A percentile compares a stretch with the other conserved stretches of the same genome.
phyloP scores from a whole-genome alignment of 2,113 vertebrate genomes.

The Antechinus flavipes region DNA sequence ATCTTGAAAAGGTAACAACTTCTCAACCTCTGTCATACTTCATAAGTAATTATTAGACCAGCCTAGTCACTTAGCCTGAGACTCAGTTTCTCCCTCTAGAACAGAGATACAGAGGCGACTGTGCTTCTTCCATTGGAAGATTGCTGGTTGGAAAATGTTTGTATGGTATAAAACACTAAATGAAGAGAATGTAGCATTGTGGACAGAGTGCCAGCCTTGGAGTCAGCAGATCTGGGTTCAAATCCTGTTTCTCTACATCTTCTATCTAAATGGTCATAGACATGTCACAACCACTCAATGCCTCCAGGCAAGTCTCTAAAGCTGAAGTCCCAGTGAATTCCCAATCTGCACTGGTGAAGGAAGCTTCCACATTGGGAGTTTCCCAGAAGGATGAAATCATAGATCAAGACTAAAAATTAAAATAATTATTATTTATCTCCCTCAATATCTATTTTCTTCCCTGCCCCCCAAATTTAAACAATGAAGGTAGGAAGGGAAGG shows the following conservation, averaged over 20 bases:
- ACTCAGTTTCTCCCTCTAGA: not conserved
- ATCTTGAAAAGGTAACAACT: too few relatives aligned
- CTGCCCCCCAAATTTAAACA: not conserved
- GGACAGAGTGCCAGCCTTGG: not conserved
- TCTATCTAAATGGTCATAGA: not conserved
- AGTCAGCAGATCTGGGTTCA: not conserved
- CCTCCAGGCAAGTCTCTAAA: too few relatives aligned
- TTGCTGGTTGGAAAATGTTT: not conserved
- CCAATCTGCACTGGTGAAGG: not conserved
- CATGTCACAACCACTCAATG: not conserved
- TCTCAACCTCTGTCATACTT: not conserved
- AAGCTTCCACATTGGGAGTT: not conserved
- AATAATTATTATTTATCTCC: not conserved
- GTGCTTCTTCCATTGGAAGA: not conserved
- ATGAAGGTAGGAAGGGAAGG: not conserved
- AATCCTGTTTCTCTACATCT: too few relatives aligned
- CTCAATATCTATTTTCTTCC: not conserved
- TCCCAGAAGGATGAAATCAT: not conserved
- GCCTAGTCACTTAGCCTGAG: not conserved
- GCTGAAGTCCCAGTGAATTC: too few relatives aligned
- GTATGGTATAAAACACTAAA: too few relatives aligned
- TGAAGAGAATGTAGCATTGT: too few relatives aligned
- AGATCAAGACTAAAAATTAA: not conserved
- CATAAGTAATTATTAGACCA: not conserved
- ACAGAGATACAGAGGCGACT: not conserved